phyloP scores from a whole-genome alignment of 2,888 invertebrate species.

The Rhamnusium bicolor region DNA sequence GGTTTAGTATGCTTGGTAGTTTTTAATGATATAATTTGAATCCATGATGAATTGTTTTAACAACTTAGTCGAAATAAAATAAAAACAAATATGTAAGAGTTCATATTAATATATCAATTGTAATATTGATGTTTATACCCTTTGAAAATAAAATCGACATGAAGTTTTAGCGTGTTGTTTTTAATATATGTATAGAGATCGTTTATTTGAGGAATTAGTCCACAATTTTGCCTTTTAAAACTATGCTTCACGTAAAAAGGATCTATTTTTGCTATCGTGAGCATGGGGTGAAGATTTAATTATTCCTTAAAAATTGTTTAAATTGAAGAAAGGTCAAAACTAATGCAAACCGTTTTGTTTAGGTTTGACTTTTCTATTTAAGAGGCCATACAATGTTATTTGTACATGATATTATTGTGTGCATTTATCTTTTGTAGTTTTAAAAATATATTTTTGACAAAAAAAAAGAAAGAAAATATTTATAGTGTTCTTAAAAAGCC shows the following conservation, averaged over 20 bases:
- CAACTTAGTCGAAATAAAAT: neutral
- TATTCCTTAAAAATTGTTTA: conserved; percentile 44
- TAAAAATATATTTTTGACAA: conserved; percentile 69
- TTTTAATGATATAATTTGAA: neutral
- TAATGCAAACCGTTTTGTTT: conserved; percentile 24
- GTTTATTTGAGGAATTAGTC: conserved; percentile 52
- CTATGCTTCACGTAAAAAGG: conserved; percentile 62
- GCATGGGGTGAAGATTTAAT: conserved; percentile 37
- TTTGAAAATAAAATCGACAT: conserved; percentile 24
- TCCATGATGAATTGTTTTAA: neutral
- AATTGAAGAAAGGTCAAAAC: conserved; percentile 35
- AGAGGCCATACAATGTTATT: conserved; percentile 56
- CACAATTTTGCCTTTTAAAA: conserved; percentile 66
- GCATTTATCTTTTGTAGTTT: conserved; percentile 66
- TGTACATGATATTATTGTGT: conserved; percentile 60
- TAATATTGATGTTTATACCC: conserved; percentile 29
- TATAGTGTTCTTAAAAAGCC: conserved; percentile 68
- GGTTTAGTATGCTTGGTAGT: neutral
- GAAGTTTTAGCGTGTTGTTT: conserved; percentile 40
- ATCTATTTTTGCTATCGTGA: conserved; percentile 61
- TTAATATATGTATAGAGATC: conserved; percentile 50
- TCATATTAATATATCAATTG: neutral
- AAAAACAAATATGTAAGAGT: neutral
- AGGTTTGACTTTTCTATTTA: conserved; percentile 44
- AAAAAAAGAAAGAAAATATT: conserved; percentile 65